Evolutionary conservation across 2,888 invertebrate genomes (phyloP), one percentile per base, ranked within the genome.

Genomic region (Merodon equestris): DNA sequence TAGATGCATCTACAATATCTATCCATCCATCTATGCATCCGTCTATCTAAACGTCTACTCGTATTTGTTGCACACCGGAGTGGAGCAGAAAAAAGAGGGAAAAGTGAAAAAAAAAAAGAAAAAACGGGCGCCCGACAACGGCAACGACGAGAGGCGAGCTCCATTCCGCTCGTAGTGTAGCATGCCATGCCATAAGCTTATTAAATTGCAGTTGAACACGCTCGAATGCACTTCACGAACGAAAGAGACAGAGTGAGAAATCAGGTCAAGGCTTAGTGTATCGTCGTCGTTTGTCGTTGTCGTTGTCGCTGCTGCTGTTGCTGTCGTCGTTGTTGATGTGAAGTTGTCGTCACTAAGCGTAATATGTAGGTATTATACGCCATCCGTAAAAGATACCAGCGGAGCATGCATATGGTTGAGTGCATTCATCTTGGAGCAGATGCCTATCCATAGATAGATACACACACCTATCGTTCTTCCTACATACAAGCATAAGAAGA

Each of bases 181-280:
- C 63, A 68, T 70, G 42, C 48, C 51, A 51, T 63, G 73, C 73
- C 60, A 77, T 77, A 74, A 74, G 79, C 79, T 79, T 79, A 79
- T 79, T 79, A 74, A 79, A 79, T 79, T 79, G 79, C 79, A 79
- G 68, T 79, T 74, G 79, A 68, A 79, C 74, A 79, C 74, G 79
- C 79, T 79, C 68, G 74, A 79, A 74, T 79, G 79, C 79, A 74
- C 73, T 79, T 79, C 79, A 70, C 68, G 74, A 79, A 79, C 85
- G 86, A 88, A 88, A 88, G 88, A 88, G 88, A 82, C 73, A 71
- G 82, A 88, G 87, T 88, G 88, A 88, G 88, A 88, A 88, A 88
- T 88, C 88, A 88, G 88, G 88, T 88, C 88, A 88, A 88, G 88
- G 88, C 88, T 87, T 83, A 87, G 85, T 86, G 73, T 68, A 63